phyloP scores from a whole-genome alignment of 1,140 invertebrate species.

The Odontomachus brunneus region DNA sequence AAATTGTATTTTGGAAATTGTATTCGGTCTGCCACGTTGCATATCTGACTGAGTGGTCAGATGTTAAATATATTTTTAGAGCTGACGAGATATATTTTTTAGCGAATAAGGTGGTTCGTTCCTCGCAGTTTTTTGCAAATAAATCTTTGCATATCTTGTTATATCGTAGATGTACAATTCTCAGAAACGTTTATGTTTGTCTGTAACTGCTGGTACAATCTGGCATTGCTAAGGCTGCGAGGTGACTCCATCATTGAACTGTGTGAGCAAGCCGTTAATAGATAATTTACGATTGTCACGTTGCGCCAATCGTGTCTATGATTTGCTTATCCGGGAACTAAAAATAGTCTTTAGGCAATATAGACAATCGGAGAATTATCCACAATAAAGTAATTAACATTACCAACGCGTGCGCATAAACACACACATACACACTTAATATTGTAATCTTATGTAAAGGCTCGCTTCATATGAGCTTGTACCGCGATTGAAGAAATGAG shows the following conservation, averaged over 20 bases:
- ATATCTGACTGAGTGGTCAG: no score
- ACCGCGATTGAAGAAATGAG: no score
- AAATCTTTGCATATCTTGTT: no score
- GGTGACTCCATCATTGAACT: not conserved
- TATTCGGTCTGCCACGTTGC: no score
- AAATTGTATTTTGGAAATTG: no score
- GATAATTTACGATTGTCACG: conserved; percentile 35
- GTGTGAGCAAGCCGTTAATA: conserved; percentile 6
- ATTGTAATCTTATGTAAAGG: no score
- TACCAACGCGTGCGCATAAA: not conserved
- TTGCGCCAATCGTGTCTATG: not conserved
- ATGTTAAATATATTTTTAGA: no score
- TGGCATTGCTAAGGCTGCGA: not conserved
- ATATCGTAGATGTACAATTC: not conserved
- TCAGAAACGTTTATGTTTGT: conserved; percentile 18
- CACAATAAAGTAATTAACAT: not conserved
- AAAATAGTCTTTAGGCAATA: conserved; percentile 9
- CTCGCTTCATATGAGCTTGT: no score
- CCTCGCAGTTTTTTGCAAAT: not conserved
- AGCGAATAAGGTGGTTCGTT: not conserved
- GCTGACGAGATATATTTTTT: no score
- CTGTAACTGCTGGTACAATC: not conserved
- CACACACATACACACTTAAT: no score
- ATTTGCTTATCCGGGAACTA: conserved; percentile 19
- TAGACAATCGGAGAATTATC: conserved; percentile 6